Evolutionary conservation across 2,888 invertebrate genomes (phyloP).

Genomic region (Hirtodrosophila trivittata): DNA sequence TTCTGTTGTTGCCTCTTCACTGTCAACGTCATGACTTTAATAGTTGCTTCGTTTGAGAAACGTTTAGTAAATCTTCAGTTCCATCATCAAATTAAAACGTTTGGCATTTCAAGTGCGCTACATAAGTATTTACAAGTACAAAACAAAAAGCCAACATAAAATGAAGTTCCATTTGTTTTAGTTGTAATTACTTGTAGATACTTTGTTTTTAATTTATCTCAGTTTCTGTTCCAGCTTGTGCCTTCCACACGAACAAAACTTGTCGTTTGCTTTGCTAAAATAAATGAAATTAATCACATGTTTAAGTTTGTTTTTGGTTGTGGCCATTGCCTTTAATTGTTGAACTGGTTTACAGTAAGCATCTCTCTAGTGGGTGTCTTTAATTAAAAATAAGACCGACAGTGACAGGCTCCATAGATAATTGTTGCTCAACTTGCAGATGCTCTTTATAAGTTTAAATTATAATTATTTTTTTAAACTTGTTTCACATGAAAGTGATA

Average conservation of each 20-base stretch:
- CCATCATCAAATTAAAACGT: conserved; percentile 32
- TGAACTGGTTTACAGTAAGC: conserved; percentile 39
- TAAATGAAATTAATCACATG: background rate
- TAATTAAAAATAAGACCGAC: conserved; percentile 9
- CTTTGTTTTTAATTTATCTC: conserved; percentile 24
- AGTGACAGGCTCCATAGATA: too few relatives aligned
- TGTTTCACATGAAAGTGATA: too few relatives aligned
- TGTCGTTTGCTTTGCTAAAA: conserved; percentile 3
- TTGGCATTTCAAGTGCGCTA: conserved; percentile 42
- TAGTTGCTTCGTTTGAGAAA: conserved; percentile 32
- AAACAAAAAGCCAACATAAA: conserved; percentile 22
- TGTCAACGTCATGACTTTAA: conserved; percentile 61
- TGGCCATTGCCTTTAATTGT: conserved; percentile 47
- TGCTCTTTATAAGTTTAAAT: background rate
- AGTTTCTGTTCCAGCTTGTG: background rate
- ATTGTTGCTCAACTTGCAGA: background rate
- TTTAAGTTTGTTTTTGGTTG: conserved; percentile 19
- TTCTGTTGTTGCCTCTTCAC: conserved; percentile 25
- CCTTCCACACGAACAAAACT: conserved; percentile 3
- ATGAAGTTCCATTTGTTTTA: background rate
- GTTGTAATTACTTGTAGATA: conserved; percentile 13
- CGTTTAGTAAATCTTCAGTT: conserved; percentile 26
- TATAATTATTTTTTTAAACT: background rate
- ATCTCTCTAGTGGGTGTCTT: conserved; percentile 25
- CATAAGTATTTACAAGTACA: conserved; percentile 14